Base-by-base conservation (phyloP, 2,113 vertebrate genomes). In the Ictalurus furcatus region DNA sequence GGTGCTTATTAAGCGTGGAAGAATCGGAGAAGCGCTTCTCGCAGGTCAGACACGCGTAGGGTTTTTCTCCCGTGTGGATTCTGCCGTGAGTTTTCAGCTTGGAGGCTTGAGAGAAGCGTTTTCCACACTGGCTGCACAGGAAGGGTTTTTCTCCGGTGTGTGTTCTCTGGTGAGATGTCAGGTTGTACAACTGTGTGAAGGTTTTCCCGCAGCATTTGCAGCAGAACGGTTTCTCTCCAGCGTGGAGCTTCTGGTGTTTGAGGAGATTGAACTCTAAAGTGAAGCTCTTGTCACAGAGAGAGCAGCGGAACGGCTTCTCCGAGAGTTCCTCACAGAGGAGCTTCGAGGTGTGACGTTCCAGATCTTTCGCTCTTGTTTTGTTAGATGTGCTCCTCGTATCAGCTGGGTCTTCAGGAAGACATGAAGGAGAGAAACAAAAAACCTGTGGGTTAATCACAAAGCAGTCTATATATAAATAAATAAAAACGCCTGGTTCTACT, bases 71-170 rank as follows among this genome's bases (percentile, higher is more conserved):
- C 1, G 79, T 82, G 54, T 82, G 79, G 54, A 82, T 82, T 2
- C 79, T 58, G n/a, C 59, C 3, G 76, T 79, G 76, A 17, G 44
- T 79, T 54, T 79, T 79, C 25, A 79, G 76, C 76, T 79, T 79
- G 25, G 76, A 79, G 0, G 76, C 48, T 16, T 79, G 76, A n/a
- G 44, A 52, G 76, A 79, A 79, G 2, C 6, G 1, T 34, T 82
- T 82, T 23, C 79, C 79, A 82, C 79, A 82, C 79, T 82, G 79
- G n/a, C n/a, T 37, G 54, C 79, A 82, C 9, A 21, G 17, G 79
- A 82, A 82, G 17, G 79, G 79, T 34, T 82, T 82, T 6, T 82
- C 79, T 34, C 79, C n/a, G 0, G 54, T 82, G 79, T 82, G 79
- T 0, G 30, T 82, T 21, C 79, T 82, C 54, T 21, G 54, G 84